phyloP scores from a whole-genome alignment of 2,888 invertebrate genomes.

The Hirtodrosophila alboralis region DNA sequence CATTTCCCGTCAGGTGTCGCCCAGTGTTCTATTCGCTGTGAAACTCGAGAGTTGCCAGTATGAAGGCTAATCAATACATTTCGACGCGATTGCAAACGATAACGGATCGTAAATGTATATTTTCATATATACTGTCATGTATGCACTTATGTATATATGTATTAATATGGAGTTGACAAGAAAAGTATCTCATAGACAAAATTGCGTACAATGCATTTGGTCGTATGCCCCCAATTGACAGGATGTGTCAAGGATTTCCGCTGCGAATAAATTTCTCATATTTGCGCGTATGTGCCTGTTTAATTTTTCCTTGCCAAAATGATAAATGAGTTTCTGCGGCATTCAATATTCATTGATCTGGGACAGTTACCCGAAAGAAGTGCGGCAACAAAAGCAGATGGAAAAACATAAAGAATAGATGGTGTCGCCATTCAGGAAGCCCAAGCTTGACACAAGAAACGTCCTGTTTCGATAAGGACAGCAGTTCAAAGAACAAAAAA shows the following conservation, averaged over 20 bases:
- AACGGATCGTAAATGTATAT: constrained; percentile 44
- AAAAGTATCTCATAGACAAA: constrained; percentile 27
- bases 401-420: constrained; percentile 1
- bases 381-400: constrained; percentile 20
- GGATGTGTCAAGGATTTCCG: constrained; percentile 84
- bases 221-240: constrained; percentile 63
- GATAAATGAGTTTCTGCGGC: constrained; percentile 63
- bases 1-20: constrained; percentile 69
- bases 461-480: constrained; percentile 50
- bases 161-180: constrained; percentile 6
- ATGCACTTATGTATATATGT: constrained; percentile 2
- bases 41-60: constrained; percentile 23
- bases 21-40: constrained; percentile 42
- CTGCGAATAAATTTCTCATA: constrained; percentile 63
- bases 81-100: constrained; percentile 19
- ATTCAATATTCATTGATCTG: constrained; percentile 28
- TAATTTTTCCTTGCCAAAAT: constrained; percentile 68
- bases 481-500: constrained; percentile 1
- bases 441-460: constrained; percentile 69
- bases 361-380: neutral
- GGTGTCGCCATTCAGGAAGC: constrained; percentile 63
- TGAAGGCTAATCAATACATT: constrained; percentile 58
- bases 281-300: constrained; percentile 37
- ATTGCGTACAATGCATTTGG: constrained; percentile 55
- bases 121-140: constrained; percentile 1